phyloP scores from a whole-genome alignment of 35 echinoderm and acorn worm species.

The Amphiura filiformis region DNA sequence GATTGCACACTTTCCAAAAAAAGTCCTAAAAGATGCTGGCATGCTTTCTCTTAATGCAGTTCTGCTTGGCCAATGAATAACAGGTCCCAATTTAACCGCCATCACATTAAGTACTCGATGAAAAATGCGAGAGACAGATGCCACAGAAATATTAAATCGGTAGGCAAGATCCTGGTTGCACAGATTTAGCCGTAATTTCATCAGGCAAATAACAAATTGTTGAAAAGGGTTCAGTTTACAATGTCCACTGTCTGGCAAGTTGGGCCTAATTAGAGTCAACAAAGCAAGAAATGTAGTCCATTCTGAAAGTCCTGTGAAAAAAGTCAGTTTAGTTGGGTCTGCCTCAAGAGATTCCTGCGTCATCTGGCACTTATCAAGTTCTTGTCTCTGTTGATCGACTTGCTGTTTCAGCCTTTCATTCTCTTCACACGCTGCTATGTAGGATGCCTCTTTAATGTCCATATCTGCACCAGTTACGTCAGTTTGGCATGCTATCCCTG shows the following conservation, averaged over 20 bases:
- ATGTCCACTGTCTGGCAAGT: neutral
- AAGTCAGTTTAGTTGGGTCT: neutral
- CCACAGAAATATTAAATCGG: neutral
- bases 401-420: neutral
- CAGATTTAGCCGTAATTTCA: neutral
- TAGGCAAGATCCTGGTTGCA: neutral
- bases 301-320: neutral
- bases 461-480: neutral
- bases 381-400: neutral
- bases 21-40: conserved; percentile 28
- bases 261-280: neutral
- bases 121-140: neutral
- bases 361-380: neutral
- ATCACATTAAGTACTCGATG: neutral
- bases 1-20: conserved; percentile 28
- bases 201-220: neutral
- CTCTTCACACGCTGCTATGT: neutral
- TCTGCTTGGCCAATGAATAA: conserved; percentile 40
- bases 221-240: neutral
- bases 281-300: neutral
- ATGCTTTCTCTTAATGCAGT: conserved; percentile 14
- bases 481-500: neutral
- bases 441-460: neutral
- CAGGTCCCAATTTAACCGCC: neutral
- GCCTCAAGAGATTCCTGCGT: neutral